Percentiles rank a stretch among this genome's conserved stretches.
Conservation (phyloP, 2,888 invertebrate genomes). For the Tenthredo scrophulariae region DNA sequence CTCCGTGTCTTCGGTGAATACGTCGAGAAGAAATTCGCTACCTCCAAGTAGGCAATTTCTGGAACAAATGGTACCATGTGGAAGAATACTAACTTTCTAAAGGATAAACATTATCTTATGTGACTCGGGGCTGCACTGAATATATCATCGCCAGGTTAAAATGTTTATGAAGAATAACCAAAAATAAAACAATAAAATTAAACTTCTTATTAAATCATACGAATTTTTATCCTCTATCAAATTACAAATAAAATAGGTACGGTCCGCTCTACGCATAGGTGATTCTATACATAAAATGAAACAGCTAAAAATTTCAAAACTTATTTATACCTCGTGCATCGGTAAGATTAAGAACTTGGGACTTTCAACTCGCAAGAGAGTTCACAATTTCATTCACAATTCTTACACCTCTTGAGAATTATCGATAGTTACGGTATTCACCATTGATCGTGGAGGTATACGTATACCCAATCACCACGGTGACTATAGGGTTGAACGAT, state of each 20-base stretch:
- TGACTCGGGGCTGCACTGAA: not conserved
- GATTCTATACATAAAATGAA: not conserved
- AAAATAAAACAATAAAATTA: not conserved
- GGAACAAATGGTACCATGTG: not conserved
- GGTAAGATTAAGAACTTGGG: not conserved
- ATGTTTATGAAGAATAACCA: not conserved
- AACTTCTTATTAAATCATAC: not conserved
- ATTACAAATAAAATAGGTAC: not conserved
- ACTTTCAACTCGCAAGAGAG: not conserved
- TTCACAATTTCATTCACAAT: not conserved
- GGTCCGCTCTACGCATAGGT: not conserved
- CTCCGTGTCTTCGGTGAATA: slow-evolving; percentile 79
- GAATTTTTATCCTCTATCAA: not conserved
- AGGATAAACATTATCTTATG: not conserved
- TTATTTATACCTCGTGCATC: not conserved
- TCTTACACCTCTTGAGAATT: not conserved
- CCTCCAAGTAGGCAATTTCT: not conserved
- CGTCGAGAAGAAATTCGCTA: slow-evolving; percentile 58
- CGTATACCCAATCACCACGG: not conserved
- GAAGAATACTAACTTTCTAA: not conserved
- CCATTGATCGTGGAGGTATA: not conserved
- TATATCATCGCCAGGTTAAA: not conserved
- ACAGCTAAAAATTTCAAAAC: not conserved
- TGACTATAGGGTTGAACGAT: not conserved
- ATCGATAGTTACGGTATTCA: not conserved